Evolutionary conservation across 2,797 vertebrate species (phyloP).

Genomic region (Anabacerthia variegaticeps): DNA sequence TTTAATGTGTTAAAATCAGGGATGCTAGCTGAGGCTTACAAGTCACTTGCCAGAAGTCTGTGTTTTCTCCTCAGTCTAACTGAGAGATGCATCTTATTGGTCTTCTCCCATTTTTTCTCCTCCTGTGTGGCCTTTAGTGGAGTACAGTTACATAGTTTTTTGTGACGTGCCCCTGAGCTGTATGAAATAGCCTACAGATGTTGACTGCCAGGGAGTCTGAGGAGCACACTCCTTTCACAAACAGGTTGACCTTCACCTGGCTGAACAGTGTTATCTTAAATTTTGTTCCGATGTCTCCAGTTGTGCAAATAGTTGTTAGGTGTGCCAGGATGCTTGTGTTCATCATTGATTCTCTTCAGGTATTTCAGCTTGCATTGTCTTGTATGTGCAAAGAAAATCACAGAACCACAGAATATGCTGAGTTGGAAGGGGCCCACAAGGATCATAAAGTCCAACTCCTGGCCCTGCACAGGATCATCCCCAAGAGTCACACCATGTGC

Average conservation of each 20-base stretch:
- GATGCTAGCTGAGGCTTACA: neutral
- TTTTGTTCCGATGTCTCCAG: neutral
- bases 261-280: neutral
- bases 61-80: neutral
- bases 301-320: neutral
- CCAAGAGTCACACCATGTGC: neutral
- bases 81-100: neutral
- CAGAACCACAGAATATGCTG: neutral
- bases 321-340: neutral
- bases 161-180: neutral
- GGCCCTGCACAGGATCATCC: neutral
- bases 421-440: neutral
- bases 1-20: neutral
- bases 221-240: neutral
- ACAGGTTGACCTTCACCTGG: neutral
- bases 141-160: rapidly evolving
- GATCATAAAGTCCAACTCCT: neutral
- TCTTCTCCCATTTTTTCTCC: neutral
- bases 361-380: neutral
- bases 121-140: neutral
- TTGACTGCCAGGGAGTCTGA: neutral
- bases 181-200: neutral
- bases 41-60: neutral
- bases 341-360: neutral
- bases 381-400: neutral